phyloP scores from a whole-genome alignment of 2,888 invertebrate genomes.

The Phasia obesa region DNA sequence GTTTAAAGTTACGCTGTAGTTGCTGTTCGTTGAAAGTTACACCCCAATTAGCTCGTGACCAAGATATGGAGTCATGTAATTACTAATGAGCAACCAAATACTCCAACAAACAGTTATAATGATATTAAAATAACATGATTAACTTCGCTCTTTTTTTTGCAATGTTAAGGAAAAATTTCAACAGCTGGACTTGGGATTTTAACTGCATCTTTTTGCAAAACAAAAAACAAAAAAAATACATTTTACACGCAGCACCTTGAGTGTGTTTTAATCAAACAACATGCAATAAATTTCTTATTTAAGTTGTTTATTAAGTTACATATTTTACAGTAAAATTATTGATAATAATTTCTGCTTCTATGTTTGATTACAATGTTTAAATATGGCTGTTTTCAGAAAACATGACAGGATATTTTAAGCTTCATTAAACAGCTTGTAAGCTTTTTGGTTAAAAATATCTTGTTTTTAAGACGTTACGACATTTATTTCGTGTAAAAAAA shows the following conservation, averaged over 20 bases:
- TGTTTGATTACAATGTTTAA: conserved; percentile 4
- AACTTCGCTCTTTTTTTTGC: not conserved
- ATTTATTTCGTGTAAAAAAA: too few relatives aligned
- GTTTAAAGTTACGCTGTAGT: conserved; percentile 24
- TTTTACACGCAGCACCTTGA: conserved; percentile 31
- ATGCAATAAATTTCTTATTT: conserved; percentile 34
- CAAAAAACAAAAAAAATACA: not conserved
- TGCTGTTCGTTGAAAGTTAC: not conserved
- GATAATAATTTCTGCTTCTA: not conserved
- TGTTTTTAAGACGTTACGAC: too few relatives aligned
- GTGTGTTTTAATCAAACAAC: conserved; percentile 14
- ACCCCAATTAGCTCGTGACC: conserved; percentile 11
- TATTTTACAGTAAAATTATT: conserved; percentile 14
- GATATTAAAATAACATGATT: not conserved
- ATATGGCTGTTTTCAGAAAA: not conserved
- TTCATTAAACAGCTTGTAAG: too few relatives aligned
- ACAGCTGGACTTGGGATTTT: conserved; percentile 44
- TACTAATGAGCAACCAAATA: not conserved
- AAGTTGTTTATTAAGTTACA: conserved; percentile 29
- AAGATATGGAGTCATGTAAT: conserved; percentile 32
- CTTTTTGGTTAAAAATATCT: too few relatives aligned
- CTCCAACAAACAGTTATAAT: conserved; percentile 10
- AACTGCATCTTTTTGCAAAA: not conserved
- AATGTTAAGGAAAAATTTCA: not conserved
- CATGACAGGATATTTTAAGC: too few relatives aligned